phyloP scores from a whole-genome alignment of 2,888 invertebrate species.

The Archips crataeganus region DNA sequence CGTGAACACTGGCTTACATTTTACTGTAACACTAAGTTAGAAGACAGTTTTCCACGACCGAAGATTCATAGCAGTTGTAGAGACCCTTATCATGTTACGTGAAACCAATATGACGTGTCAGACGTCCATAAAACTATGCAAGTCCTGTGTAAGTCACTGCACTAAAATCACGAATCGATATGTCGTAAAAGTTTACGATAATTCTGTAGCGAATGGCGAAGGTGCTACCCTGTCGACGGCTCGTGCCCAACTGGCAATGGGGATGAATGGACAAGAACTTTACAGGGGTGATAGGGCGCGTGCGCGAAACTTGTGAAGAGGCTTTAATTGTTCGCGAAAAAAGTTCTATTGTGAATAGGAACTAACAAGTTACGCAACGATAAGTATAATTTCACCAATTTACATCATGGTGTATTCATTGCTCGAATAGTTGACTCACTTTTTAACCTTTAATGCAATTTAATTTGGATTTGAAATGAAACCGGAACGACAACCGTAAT shows the following conservation, averaged over 20 bases:
- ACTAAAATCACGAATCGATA: slow-evolving; percentile 22
- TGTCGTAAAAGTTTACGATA: slow-evolving; percentile 56
- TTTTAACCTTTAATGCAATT: no score
- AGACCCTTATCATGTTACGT: slow-evolving; percentile 17
- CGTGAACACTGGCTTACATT: slow-evolving; percentile 49
- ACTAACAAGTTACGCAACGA: background rate
- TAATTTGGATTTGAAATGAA: no score
- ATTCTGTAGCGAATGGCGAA: slow-evolving; percentile 42
- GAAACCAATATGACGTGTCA: background rate
- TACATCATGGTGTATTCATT: background rate
- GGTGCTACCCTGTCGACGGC: slow-evolving; percentile 55
- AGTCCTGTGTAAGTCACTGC: slow-evolving; percentile 21
- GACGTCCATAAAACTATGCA: slow-evolving; percentile 23
- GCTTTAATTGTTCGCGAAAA: background rate
- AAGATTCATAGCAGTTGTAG: background rate
- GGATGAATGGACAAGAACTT: slow-evolving; percentile 65
- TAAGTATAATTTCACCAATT: background rate
- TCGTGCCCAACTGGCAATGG: slow-evolving; percentile 60
- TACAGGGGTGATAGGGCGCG: slow-evolving; percentile 61
- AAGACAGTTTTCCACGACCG: background rate
- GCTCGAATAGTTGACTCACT: no score
- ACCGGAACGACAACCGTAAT: no score
- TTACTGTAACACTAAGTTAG: slow-evolving; percentile 3
- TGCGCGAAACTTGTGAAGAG: slow-evolving; percentile 60
- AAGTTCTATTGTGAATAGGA: background rate